These are phyloP conservation scores for Bombus superbus DNA, from an alignment of 1,140 invertebrate genomes.

Conservation along the genomic window DNA sequence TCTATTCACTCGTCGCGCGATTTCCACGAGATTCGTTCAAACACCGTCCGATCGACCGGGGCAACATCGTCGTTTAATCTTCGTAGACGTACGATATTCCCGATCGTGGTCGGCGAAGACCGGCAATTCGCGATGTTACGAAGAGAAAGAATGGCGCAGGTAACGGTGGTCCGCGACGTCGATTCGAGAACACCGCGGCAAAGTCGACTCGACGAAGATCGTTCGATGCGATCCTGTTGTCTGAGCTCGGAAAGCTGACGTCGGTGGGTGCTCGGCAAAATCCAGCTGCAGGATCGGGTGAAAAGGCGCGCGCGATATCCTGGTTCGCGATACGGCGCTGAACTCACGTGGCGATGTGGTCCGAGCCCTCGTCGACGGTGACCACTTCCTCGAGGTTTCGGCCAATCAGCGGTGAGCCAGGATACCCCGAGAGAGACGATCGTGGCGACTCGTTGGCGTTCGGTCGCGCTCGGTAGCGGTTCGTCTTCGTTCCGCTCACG, in stretches of 20 bases:
- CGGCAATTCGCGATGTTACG: not conserved
- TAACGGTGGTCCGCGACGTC: too few relatives aligned
- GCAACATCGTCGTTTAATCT: not conserved
- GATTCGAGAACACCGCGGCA: too few relatives aligned
- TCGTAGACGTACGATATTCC: not conserved
- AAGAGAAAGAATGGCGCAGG: not conserved
- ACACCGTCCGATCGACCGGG: not conserved
- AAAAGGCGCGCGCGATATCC: conserved; percentile 51
- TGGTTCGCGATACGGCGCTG: conserved; percentile 52
- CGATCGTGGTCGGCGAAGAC: not conserved
- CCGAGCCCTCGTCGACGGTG: conserved; percentile 62
- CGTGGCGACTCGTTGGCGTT: conserved; percentile 54
- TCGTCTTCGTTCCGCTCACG: conserved; percentile 60
- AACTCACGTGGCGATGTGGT: conserved; percentile 74
- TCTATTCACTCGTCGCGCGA: not conserved
- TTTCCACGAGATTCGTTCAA: not conserved
- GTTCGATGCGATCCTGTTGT: not conserved
- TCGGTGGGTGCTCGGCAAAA: not conserved
- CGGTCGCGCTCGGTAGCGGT: conserved; percentile 62
- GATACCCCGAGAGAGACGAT: conserved; percentile 51
- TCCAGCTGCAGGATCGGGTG: not conserved
- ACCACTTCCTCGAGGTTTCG: conserved; percentile 67
- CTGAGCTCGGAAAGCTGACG: not conserved
- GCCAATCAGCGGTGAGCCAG: conserved; percentile 67
- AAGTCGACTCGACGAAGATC: not conserved